phyloP scores from a whole-genome alignment of 2,113 vertebrate genomes.

The Sula dactylatra region DNA sequence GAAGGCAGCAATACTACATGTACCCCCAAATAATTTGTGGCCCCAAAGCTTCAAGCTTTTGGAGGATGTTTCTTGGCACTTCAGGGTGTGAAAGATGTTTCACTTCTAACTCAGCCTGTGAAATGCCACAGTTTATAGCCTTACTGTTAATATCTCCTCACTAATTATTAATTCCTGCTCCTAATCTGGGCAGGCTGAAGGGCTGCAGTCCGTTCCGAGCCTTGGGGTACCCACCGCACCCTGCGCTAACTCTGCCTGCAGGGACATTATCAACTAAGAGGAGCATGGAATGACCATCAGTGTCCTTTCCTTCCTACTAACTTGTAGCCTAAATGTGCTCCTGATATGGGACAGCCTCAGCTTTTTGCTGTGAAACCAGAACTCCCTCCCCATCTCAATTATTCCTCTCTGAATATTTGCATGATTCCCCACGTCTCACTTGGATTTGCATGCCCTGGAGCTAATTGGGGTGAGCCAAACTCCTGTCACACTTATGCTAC shows the following conservation, averaged over 20 bases:
- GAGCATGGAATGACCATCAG: background rate
- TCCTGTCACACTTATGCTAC: accelerated
- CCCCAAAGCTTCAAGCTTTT: background rate
- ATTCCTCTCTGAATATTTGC: background rate
- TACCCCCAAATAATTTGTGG: background rate
- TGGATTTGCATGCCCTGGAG: background rate
- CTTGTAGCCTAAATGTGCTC: background rate
- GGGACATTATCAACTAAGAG: background rate
- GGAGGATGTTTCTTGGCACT: background rate
- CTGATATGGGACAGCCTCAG: background rate
- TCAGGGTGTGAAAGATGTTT: background rate
- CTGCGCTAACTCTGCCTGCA: background rate
- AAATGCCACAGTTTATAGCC: background rate
- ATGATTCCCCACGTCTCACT: accelerated
- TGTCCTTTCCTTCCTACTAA: background rate
- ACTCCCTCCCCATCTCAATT: background rate
- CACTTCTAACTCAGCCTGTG: background rate
- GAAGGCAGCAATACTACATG: background rate
- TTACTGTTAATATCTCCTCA: background rate
- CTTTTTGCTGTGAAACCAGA: background rate
- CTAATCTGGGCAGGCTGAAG: background rate
- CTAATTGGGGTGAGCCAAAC: background rate
- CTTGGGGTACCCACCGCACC: background rate
- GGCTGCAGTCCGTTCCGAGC: background rate
- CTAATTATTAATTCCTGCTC: background rate